Evolutionary conservation across 1,140 invertebrate species (phyloP), one percentile per base, ranked within the genome.

Genomic region (Drosophila carrolli): DNA sequence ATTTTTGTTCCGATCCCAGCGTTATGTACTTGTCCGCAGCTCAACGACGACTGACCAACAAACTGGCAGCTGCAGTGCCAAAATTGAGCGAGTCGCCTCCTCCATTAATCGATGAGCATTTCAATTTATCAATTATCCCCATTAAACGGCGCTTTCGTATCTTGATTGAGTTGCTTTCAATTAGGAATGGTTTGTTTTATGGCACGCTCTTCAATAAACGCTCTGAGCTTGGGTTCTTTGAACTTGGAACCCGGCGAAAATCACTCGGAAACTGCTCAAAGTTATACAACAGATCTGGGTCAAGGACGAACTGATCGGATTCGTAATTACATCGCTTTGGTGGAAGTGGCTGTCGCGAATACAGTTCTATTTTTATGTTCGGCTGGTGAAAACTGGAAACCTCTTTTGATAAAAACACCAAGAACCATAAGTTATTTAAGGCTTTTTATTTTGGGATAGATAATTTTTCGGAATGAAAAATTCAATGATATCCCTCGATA

Each of bases 81-180:
- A 75, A 89, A 88, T 67, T 77, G 56, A 37, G 46, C 65, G 61
- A 70, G 53, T 38, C 73, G 43, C 37, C 71, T 9, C 11, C 7
- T 66, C 43, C 38, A 53, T 67, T 65, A 73, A 75, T 79, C 66
- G 80, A 72, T 47, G 65, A 78, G 68, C 60, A 51, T 44, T 54
- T 77, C 63, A 83, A 74, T 88, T 84, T 44, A 60, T 83, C 60
- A 83, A 80, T 88, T 88, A 83, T 80, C 77, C 75, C 56, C 60
- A 3, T 65, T 71, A 71, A 32, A 63, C 66, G 50, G 61, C 61
- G 44, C 41, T 40, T 5, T 47, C 44, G 19, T 5, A 53, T 59
- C 62, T 86, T 79, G 75, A 86, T 86, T 86, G 84, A 76, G 43
- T 83, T 74, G 48, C 56, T 63, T 38, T 70, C 65, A 65, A 61